Evolutionary conservation across 2,113 vertebrate genomes (phyloP), one percentile per base, ranked within the genome.

Genomic region (Nerophis ophidion): DNA sequence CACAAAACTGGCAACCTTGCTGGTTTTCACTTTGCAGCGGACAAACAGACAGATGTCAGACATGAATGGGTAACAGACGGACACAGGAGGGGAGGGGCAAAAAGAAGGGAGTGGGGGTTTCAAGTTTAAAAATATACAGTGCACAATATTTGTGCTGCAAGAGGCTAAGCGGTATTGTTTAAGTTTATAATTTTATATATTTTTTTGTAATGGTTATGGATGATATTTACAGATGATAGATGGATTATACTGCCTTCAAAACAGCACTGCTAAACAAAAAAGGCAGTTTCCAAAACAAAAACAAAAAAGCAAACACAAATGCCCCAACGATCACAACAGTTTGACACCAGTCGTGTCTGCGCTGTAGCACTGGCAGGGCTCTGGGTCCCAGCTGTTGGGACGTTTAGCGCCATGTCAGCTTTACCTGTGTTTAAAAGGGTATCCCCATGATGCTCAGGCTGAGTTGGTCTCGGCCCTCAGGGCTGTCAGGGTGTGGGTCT

Each of bases 401-500:
- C 71, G 79, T 86, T 81, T 88, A 85, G 76, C 89, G 86, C 82
- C 80, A 82, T 36, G 83, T 74, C 68, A 77, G 73, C 81, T 79
- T 76, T 88, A 90, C 87, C 87, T 89, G 85, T 89, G 81, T 86
- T 85, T 84, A 84, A 89, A 81, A 78, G 74, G 78, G 47, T 45
- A 77, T 57, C 76, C 75, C 77, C 68, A 53, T 63, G 61, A 71
- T 65, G 76, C 80, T 70, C 65, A 76, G 66, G 79, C 74, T 75
- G 69, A 71, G 73, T 46, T 66, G 57, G 72, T 73, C 79, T 49
- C 48, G 70, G 80, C 76, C 84, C 81, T 76, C 58, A 62, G 84
- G 87, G 81, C 70, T 84, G 86, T 87, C 60, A 74, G 76, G 74
- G 92, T 91, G 88, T 92, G 89, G 91, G 92, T 93, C 92, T 79